Conservation (phyloP, 2,113 vertebrate species). For the Rostratula benghalensis region DNA sequence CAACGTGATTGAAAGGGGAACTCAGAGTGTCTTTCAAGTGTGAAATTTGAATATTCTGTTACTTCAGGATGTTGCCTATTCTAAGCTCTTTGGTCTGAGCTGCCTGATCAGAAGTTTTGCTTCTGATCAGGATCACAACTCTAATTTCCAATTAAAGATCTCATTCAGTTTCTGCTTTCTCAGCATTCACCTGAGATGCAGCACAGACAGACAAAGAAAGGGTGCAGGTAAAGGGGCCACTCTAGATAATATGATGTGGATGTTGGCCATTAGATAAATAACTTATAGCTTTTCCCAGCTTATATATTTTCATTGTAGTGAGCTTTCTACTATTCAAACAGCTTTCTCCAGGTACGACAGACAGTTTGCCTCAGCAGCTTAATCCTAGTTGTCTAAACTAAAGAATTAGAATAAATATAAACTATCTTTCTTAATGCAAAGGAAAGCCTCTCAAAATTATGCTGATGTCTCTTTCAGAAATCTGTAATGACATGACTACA, state of each 20-base stretch:
- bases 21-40: not conserved
- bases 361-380: not conserved
- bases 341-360: not conserved
- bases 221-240: not conserved
- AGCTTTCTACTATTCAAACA: not conserved
- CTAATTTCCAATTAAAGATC: not conserved
- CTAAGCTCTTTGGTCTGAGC: not conserved
- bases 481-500: not conserved
- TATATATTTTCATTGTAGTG: not conserved
- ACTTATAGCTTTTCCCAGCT: not conserved
- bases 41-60: slow-evolving; percentile 33
- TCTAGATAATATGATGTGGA: not conserved
- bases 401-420: not conserved
- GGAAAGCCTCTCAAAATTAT: not conserved
- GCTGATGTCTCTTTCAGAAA: not conserved
- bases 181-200: not conserved
- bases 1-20: not conserved
- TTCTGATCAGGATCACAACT: not conserved
- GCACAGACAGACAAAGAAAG: not conserved
- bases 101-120: not conserved
- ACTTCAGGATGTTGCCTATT: not conserved
- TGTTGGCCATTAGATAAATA: not conserved
- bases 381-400: not conserved
- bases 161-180: not conserved
- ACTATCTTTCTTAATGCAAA: not conserved